phyloP scores from a whole-genome alignment of 2,797 vertebrate genomes.

The Melanotaenia nigrans region DNA sequence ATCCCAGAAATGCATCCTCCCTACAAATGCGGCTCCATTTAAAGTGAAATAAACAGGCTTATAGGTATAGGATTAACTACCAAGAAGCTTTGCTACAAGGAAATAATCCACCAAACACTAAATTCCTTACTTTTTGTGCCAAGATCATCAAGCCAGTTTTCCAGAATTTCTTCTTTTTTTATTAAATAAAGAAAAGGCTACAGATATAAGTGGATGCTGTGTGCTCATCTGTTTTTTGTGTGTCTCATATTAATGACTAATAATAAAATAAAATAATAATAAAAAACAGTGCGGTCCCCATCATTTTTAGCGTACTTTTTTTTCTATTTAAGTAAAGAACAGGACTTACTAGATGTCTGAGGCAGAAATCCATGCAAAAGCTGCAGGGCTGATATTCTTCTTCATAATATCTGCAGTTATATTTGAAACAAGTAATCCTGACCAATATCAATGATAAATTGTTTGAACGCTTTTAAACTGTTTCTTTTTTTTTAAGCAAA shows the following conservation, averaged over 20 bases:
- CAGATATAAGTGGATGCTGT: neutral
- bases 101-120: too few relatives aligned
- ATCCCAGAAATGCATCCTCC: too few relatives aligned
- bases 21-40: too few relatives aligned
- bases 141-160: too few relatives aligned
- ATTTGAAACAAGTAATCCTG: slow-evolving; percentile 17
- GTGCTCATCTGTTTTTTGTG: too few relatives aligned
- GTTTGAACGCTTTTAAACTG: slow-evolving; percentile 8
- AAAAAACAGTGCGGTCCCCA: slow-evolving; percentile 12
- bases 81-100: too few relatives aligned
- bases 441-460: slow-evolving; percentile 24
- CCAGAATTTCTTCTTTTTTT: too few relatives aligned
- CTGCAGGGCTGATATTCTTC: slow-evolving; percentile 19
- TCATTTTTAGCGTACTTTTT: slow-evolving; percentile 21
- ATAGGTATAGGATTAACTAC: too few relatives aligned
- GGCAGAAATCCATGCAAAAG: slow-evolving; percentile 6
- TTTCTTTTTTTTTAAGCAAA: slow-evolving; percentile 15
- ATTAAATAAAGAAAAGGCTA: neutral
- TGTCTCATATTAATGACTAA: too few relatives aligned
- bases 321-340: slow-evolving; percentile 27
- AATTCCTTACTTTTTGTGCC: too few relatives aligned
- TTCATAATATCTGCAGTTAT: slow-evolving; percentile 15
- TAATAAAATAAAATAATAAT: too few relatives aligned
- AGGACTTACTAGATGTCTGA: neutral
- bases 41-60: too few relatives aligned